Evolutionary conservation across 2,888 invertebrate genomes (phyloP).

Genomic region (Seira sanloemensis): DNA sequence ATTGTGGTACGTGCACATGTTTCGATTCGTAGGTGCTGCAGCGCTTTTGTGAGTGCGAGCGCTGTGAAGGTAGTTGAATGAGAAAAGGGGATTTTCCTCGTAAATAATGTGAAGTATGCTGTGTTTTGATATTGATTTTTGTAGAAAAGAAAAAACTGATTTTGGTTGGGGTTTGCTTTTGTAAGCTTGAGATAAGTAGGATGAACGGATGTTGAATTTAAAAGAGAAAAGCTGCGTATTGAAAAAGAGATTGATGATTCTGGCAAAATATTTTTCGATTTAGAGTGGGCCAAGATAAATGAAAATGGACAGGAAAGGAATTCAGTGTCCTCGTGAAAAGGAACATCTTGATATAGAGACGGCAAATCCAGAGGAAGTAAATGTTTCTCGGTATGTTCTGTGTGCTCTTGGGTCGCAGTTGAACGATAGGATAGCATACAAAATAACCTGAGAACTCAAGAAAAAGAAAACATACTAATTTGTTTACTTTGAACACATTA

Average conservation of each 20-base stretch:
- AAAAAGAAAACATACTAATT: no score
- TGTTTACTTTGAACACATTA: no score
- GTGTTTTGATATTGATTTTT: slow-evolving; percentile 46
- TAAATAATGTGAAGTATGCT: slow-evolving; percentile 31
- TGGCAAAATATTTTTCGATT: background rate
- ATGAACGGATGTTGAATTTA: background rate
- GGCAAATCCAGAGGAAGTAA: no score
- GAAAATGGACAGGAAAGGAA: background rate
- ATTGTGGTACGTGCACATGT: slow-evolving; percentile 32
- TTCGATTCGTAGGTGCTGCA: slow-evolving; percentile 16
- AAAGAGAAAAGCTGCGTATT: background rate
- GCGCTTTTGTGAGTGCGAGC: slow-evolving; percentile 8
- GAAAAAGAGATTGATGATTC: background rate
- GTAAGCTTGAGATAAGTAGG: background rate
- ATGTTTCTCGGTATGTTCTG: no score
- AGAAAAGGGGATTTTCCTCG: slow-evolving; percentile 9
- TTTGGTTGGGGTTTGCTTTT: background rate
- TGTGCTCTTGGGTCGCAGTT: no score
- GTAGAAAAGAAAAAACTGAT: background rate
- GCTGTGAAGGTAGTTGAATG: background rate
- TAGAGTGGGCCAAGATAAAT: background rate
- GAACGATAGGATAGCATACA: no score
- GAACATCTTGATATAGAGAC: background rate
- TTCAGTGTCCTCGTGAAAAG: background rate
- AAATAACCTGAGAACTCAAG: no score